phyloP scores from a whole-genome alignment of 1,140 invertebrate species.

The Pogonomyrmex californicus region DNA sequence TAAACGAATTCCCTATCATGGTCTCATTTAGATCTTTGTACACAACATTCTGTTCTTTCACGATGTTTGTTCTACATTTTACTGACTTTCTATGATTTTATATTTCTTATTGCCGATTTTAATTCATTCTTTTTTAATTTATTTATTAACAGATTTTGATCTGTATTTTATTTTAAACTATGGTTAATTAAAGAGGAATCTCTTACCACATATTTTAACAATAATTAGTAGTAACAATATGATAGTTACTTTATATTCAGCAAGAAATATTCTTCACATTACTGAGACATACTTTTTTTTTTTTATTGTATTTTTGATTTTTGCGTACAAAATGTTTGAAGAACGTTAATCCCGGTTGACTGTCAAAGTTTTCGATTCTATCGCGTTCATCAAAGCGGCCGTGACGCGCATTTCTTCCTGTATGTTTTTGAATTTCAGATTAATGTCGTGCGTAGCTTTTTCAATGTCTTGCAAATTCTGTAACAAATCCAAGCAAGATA shows the following conservation, averaged over 20 bases:
- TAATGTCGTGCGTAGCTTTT: conserved; percentile 3
- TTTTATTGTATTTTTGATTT: neutral
- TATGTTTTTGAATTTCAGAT: conserved; percentile 5
- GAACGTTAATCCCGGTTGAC: neutral
- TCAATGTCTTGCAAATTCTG: conserved; percentile 38
- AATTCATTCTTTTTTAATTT: too few species aligned
- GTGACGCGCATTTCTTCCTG: conserved; percentile 12
- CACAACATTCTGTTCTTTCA: too few species aligned
- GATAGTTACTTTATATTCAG: too few species aligned
- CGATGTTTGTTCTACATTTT: too few species aligned
- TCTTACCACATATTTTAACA: neutral
- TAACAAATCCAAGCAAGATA: conserved; percentile 25
- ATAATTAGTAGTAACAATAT: too few species aligned
- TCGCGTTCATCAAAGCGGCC: neutral
- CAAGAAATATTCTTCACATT: neutral
- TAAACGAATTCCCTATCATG: too few species aligned
- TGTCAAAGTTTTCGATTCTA: neutral
- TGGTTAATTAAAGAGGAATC: too few species aligned
- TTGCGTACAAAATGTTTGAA: neutral
- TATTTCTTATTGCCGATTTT: too few species aligned
- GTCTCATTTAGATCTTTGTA: too few species aligned
- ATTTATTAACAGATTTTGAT: too few species aligned
- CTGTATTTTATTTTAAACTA: too few species aligned
- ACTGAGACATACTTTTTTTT: neutral
- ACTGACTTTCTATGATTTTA: too few species aligned